Conservation (phyloP, 64 coral and sea anemone species). For the Pocillopora verrucosa region DNA sequence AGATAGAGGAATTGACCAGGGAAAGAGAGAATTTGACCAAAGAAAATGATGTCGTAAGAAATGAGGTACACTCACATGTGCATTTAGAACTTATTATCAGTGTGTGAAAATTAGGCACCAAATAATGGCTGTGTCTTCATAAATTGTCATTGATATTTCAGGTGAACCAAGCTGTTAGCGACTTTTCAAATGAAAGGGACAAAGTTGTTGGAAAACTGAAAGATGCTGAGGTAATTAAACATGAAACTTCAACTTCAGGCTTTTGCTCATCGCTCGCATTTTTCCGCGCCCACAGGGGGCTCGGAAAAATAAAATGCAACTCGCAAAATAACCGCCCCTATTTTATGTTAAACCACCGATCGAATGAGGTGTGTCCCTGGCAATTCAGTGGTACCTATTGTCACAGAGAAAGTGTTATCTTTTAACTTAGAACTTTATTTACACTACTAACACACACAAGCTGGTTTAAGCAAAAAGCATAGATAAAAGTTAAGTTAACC, state of each 20-base stretch:
- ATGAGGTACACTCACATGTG: conserved; percentile 45
- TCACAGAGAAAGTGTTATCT: too few relatives aligned
- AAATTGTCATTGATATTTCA: not conserved
- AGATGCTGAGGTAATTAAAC: conserved; percentile 68
- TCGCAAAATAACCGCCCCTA: too few relatives aligned
- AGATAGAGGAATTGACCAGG: conserved; percentile 37
- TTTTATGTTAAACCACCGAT: too few relatives aligned
- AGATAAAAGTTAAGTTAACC: too few relatives aligned
- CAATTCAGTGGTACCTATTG: too few relatives aligned
- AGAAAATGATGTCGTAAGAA: conserved; percentile 66
- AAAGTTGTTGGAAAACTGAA: conserved; percentile 73
- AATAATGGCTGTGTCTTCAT: not conserved
- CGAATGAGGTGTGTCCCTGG: too few relatives aligned
- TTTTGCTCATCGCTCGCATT: not conserved
- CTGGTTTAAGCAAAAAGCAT: too few relatives aligned
- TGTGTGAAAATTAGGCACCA: not conserved
- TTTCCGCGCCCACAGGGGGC: not conserved
- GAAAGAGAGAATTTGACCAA: conserved; percentile 63
- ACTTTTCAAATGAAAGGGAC: conserved; percentile 86
- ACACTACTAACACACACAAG: too few relatives aligned
- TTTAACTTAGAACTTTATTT: too few relatives aligned
- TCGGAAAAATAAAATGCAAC: too few relatives aligned
- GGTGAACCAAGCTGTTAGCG: conserved; percentile 78
- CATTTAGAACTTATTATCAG: not conserved
- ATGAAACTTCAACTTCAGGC: too few relatives aligned